Evolutionary conservation across 2,797 vertebrate genomes (phyloP).

Genomic region (Artibeus lituratus): DNA sequence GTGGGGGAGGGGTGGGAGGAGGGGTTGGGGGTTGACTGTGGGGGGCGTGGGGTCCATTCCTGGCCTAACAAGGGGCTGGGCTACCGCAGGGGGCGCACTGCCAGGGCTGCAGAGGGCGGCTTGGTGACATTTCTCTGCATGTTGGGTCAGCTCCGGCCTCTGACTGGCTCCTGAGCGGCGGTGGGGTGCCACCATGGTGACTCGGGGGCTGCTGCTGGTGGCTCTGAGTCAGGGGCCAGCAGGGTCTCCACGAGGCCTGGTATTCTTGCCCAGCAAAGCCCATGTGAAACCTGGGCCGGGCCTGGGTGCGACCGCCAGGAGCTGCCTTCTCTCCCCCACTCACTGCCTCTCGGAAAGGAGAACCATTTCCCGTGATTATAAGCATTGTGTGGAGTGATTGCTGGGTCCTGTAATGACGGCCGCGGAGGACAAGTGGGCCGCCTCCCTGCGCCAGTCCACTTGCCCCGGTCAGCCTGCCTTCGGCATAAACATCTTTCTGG

Average conservation of each 20-base stretch:
- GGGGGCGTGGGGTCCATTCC: background rate
- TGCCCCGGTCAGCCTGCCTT: background rate
- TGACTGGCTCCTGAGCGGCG: fast-evolving
- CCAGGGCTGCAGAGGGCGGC: background rate
- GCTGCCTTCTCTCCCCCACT: background rate
- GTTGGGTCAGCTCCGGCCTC: background rate
- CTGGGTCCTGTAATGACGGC: background rate
- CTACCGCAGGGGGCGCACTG: background rate
- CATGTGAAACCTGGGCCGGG: constrained; percentile 47
- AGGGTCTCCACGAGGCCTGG: background rate
- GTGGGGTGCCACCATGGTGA: background rate
- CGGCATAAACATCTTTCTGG: background rate
- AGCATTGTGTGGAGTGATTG: background rate
- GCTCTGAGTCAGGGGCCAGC: background rate
- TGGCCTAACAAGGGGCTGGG: background rate
- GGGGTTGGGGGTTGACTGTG: background rate
- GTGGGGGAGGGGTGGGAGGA: no score
- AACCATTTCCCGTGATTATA: constrained; percentile 62
- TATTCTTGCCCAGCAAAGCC: background rate
- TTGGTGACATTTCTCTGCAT: fast-evolving
- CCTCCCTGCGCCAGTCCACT: background rate
- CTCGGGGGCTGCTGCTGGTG: background rate
- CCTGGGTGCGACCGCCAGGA: background rate
- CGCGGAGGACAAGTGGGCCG: background rate
- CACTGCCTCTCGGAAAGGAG: constrained; percentile 33